Percentiles rank a stretch among this genome's conserved stretches.
phyloP scores from a whole-genome alignment of 2,113 vertebrate genomes.

The Vimba vimba region DNA sequence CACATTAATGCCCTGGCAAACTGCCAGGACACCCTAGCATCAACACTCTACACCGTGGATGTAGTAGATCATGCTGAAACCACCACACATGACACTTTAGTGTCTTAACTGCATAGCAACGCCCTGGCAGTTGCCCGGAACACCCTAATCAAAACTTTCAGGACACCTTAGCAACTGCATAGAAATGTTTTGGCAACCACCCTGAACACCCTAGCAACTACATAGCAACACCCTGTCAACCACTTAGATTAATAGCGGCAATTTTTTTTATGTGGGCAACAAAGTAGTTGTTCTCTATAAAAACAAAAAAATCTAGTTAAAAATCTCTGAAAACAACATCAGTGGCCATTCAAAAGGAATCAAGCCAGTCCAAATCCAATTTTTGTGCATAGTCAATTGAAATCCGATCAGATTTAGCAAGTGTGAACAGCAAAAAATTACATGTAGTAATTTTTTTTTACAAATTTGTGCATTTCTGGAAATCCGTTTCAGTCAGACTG shows the following conservation, averaged over 20 bases:
- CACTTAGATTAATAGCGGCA: background rate
- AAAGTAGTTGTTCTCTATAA: background rate
- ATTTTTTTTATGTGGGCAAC: background rate
- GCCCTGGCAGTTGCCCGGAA: background rate
- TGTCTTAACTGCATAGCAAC: background rate
- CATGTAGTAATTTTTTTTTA: too few relatives aligned
- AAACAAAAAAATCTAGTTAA: background rate
- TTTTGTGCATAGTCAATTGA: too few relatives aligned
- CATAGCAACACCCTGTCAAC: background rate
- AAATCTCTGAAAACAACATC: background rate
- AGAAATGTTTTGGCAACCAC: background rate
- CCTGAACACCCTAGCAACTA: background rate
- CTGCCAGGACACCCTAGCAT: background rate
- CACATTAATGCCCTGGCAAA: background rate
- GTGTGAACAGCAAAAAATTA: too few relatives aligned
- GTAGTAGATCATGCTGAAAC: background rate
- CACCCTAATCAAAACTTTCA: background rate
- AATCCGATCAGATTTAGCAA: too few relatives aligned
- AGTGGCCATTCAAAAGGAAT: constrained; percentile 13
- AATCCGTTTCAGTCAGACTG: too few relatives aligned
- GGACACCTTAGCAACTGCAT: background rate
- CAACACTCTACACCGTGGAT: background rate
- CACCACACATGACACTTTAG: background rate
- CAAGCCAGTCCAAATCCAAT: too few relatives aligned
- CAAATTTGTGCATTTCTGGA: too few relatives aligned